Base-by-base conservation (phyloP, 2,888 invertebrate genomes). In the Marasmarcha lunaedactyla region DNA sequence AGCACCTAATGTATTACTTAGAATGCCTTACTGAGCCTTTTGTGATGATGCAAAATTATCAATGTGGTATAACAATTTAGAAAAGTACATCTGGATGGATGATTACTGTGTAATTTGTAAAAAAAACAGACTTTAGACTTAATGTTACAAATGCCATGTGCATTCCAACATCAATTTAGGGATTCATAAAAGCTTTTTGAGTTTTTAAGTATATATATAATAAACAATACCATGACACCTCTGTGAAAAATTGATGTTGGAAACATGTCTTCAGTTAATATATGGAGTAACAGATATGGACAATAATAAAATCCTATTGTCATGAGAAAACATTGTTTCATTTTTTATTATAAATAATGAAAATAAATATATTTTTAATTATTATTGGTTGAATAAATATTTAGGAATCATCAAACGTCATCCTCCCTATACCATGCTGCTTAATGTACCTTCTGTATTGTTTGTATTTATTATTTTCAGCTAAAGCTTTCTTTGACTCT, bases 371-470 rank as follows among this genome's bases (percentile, higher is more conserved):
- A 20, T n/a, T n/a, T 30, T 4, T 30, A 30, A n/a, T n/a, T n/a
- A n/a, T n/a, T 10, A n/a, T 30, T 30, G n/a, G 30, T 7, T 30
- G 9, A 25, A 6, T 5, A 25, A 6, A 30, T 12, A 42, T 57
- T 84, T 81, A 88, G 40, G 88, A 92, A 63, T 94, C 93, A 55
- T 93, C 94, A 68, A 97, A 97, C n/a, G 93, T 93, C 85, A 97
- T 93, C 59, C 95, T 87, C 1, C 94, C 92, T 0, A 93, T 89
- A 2, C 95, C 95, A 63, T 95, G 94, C 56, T 92, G 93, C 71
- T 94, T 95, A 79, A 97, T 90, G 66, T 94, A 96, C 42, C 97
- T 85, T 44, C 96, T 85, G 61, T 95, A 95, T 46, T 93, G 90
- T 71, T 95, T 96, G 65, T 95, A 94, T 58, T 90, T 88, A 39